A percentile compares a stretch with the other conserved stretches of the same genome.
These are phyloP conservation scores for Ametastegia equiseti DNA, from an alignment of 2,888 invertebrate species.

Conservation along the genomic window DNA sequence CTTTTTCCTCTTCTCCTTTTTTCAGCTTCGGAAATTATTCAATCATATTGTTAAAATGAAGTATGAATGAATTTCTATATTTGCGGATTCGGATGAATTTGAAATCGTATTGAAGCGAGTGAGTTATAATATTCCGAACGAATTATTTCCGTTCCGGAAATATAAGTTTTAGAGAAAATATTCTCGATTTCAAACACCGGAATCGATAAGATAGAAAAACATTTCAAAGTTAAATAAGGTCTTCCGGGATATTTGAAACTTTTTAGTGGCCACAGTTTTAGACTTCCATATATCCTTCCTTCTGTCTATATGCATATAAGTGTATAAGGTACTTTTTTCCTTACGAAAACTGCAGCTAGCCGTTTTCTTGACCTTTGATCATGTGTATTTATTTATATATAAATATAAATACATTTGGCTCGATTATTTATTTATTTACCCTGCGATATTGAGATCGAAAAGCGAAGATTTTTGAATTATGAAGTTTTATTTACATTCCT, in stretches of 20 bases:
- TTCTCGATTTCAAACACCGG: not conserved
- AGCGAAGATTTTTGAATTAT: constrained; percentile 19
- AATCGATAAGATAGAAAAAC: constrained; percentile 25
- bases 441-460: not conserved
- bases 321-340: not conserved
- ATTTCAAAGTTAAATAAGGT: constrained; percentile 41
- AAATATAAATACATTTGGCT: too few relatives aligned
- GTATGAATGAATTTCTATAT: too few relatives aligned
- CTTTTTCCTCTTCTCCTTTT: too few relatives aligned
- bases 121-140: not conserved
- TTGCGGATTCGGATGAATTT: too few relatives aligned
- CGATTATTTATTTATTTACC: not conserved
- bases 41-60: too few relatives aligned
- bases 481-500: constrained; percentile 29
- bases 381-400: too few relatives aligned
- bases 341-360: not conserved
- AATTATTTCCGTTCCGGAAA: not conserved
- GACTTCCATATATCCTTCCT: not conserved
- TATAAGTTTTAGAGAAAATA: not conserved
- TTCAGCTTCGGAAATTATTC: too few relatives aligned
- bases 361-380: constrained; percentile 14
- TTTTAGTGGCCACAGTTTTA: constrained; percentile 6
- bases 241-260: not conserved
- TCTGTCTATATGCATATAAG: not conserved
- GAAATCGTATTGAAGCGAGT: not conserved